A percentile compares a stretch with the other conserved stretches of the same genome.
Evolutionary conservation across 2,888 invertebrate genomes (phyloP).

Genomic region (Philereme vetulata): DNA sequence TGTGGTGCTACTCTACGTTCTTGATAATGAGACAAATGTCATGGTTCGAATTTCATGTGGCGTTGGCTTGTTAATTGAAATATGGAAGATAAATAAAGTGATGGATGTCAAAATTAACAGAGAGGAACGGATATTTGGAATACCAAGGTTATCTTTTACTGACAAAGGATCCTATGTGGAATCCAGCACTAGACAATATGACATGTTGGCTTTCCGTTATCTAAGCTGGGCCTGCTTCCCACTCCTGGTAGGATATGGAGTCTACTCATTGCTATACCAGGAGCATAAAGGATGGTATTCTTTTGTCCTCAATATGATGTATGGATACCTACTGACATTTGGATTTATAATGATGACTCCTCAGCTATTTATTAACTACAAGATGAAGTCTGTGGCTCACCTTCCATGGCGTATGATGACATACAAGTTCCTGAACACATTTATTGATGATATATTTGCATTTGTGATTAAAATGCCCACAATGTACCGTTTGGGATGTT

Average conservation of each 20-base stretch:
- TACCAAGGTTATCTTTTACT: constrained; percentile 91
- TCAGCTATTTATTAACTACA: constrained; percentile 99
- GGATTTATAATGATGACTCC: constrained; percentile 99
- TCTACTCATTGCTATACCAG: constrained; percentile 96
- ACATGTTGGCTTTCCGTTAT: constrained; percentile 97
- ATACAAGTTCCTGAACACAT: constrained; percentile 99
- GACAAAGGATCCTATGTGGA: constrained; percentile 99
- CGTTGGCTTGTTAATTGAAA: constrained; percentile 96
- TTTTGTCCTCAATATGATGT: constrained; percentile 97
- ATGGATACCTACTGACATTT: constrained; percentile 98
- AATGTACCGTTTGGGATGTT: constrained; percentile 98
- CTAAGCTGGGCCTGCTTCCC: constrained; percentile 98
- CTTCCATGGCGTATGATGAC: constrained; percentile 99
- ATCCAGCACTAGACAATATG: constrained; percentile 96
- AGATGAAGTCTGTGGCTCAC: constrained; percentile 99
- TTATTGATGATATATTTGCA: constrained; percentile 99
- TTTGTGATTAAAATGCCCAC: constrained; percentile 99
- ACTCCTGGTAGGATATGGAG: constrained; percentile 94
- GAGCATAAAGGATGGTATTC: constrained; percentile 99
- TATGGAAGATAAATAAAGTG: constrained; percentile 99
- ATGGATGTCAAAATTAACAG: constrained; percentile 91
- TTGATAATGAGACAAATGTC: constrained; percentile 99
- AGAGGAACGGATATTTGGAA: constrained; percentile 89
- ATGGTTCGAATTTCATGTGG: constrained; percentile 97
- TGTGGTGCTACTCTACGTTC: constrained; percentile 96